Percentiles rank a stretch among this genome's conserved stretches.
Evolutionary conservation across 2,113 vertebrate genomes (phyloP).

Genomic region (Vicugna pacos): DNA sequence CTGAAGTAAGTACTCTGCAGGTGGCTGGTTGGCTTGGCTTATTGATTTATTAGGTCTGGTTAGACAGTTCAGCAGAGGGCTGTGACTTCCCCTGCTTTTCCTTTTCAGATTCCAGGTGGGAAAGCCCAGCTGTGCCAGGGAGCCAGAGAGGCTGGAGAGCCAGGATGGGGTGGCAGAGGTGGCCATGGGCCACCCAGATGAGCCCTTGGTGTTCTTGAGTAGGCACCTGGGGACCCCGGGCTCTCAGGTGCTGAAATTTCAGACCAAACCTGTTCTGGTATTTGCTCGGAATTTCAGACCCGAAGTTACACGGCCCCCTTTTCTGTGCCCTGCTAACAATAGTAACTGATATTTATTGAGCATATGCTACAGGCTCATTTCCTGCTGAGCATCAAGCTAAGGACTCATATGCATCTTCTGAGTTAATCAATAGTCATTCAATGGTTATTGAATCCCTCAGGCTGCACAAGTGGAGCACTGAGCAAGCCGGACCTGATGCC

Average conservation of each 20-base stretch:
- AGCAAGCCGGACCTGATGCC: background rate
- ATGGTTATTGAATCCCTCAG: background rate
- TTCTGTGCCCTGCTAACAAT: fast-evolving
- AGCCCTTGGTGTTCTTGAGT: background rate
- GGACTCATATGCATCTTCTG: background rate
- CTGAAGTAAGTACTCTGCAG: background rate
- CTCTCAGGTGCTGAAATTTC: background rate
- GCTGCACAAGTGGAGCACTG: background rate
- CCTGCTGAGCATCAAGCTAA: background rate
- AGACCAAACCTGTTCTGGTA: background rate
- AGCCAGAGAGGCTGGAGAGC: background rate
- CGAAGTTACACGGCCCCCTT: background rate
- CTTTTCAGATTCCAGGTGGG: background rate
- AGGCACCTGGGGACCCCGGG: too few species aligned
- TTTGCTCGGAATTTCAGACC: background rate
- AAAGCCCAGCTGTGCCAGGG: background rate
- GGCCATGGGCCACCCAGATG: fast-evolving
- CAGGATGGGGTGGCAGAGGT: background rate
- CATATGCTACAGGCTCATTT: background rate
- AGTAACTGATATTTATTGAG: background rate
- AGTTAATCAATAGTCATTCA: background rate
- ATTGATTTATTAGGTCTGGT: background rate
- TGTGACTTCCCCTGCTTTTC: background rate
- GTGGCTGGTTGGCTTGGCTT: background rate
- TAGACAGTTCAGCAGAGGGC: background rate